Percentiles rank a stretch among this genome's conserved stretches.
Evolutionary conservation across 2,888 invertebrate species (phyloP).

Genomic region (Gryllus longicercus): DNA sequence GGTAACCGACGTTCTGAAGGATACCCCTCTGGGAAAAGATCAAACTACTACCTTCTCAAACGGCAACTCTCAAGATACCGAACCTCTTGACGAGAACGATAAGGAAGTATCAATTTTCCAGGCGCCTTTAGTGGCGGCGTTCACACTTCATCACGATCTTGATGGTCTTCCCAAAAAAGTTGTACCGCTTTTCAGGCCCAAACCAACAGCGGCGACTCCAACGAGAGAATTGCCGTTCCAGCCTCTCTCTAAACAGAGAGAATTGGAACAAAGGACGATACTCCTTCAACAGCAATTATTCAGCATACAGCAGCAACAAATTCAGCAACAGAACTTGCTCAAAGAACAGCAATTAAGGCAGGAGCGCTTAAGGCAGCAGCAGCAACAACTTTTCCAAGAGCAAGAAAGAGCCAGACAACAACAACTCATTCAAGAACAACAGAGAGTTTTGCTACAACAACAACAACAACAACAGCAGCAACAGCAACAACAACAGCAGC

Average conservation of each 20-base stretch:
- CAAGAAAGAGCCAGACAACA: conserved; percentile 32
- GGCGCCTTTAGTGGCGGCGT: conserved; percentile 78
- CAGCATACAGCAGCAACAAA: conserved; percentile 62
- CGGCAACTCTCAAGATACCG: neutral
- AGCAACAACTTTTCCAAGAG: conserved; percentile 29
- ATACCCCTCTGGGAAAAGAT: no score
- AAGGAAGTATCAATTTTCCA: conserved; percentile 47
- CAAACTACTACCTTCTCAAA: neutral
- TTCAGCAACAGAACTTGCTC: conserved; percentile 58
- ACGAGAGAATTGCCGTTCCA: conserved; percentile 45
- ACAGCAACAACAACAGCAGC: conserved; percentile 36
- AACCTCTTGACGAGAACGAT: conserved; percentile 59
- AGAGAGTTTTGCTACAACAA: conserved; percentile 38
- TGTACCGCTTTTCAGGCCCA: conserved; percentile 57
- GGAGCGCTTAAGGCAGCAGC: conserved; percentile 47
- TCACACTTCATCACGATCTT: conserved; percentile 80
- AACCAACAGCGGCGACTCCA: conserved; percentile 40
- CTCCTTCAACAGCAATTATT: conserved; percentile 67
- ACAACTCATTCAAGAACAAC: conserved; percentile 41
- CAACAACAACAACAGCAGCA: conserved; percentile 28
- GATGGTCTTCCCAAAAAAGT: conserved; percentile 75
- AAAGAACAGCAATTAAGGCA: conserved; percentile 46
- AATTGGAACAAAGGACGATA: conserved; percentile 63
- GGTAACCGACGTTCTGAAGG: neutral
- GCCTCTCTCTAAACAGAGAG: conserved; percentile 43